Conservation (phyloP, 2,888 invertebrate genomes). For the Lobophora halterata region DNA sequence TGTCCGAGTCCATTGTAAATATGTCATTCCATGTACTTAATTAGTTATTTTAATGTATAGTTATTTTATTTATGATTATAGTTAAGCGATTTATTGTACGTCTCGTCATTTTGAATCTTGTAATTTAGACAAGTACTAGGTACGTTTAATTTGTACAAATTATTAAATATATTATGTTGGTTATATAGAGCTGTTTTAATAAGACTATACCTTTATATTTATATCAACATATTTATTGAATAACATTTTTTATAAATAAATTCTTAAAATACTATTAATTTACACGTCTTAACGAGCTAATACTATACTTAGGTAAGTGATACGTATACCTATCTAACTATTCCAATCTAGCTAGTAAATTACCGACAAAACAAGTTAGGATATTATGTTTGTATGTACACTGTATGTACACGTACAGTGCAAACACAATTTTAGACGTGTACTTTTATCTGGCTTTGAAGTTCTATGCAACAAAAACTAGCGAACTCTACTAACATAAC, state of each 20-base stretch:
- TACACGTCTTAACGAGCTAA: conserved; percentile 7
- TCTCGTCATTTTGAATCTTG: conserved; percentile 56
- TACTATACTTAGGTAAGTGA: too few species aligned
- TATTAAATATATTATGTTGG: conserved; percentile 73
- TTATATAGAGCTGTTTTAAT: conserved; percentile 46
- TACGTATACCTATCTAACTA: too few species aligned
- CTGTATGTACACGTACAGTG: too few species aligned
- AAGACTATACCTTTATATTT: neutral
- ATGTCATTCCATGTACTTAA: conserved; percentile 19
- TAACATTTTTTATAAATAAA: too few species aligned
- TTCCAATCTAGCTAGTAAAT: too few species aligned
- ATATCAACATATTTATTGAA: too few species aligned
- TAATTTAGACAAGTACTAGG: conserved; percentile 58
- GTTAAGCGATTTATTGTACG: conserved; percentile 30
- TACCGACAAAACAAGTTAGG: too few species aligned
- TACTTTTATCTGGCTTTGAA: too few species aligned
- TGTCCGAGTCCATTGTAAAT: conserved; percentile 25
- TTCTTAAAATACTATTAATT: neutral
- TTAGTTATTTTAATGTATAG: conserved; percentile 29
- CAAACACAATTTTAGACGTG: too few species aligned
- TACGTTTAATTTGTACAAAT: conserved; percentile 73
- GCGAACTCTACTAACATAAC: too few species aligned
- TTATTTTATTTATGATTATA: conserved; percentile 31
- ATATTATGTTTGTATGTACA: too few species aligned
- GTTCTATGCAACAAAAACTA: too few species aligned